Evolutionary conservation across 1,140 invertebrate genomes (phyloP).

Genomic region (Lucilia cuprina): DNA sequence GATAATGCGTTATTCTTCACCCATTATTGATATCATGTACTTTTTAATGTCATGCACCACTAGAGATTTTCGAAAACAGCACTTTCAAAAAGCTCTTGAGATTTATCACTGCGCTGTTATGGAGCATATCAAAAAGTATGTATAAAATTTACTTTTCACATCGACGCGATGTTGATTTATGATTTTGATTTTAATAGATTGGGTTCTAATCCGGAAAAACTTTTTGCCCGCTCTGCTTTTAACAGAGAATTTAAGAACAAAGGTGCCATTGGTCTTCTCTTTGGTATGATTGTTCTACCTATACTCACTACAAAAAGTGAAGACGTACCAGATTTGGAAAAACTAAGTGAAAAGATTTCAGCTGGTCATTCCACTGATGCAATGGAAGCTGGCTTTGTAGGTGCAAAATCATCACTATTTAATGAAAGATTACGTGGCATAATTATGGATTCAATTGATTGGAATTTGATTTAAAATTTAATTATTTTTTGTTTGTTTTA

Average conservation of each 20-base stretch:
- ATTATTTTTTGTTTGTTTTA: neutral
- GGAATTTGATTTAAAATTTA: slow-evolving; percentile 43
- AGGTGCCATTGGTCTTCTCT: slow-evolving; percentile 54
- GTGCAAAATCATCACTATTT: slow-evolving; percentile 42
- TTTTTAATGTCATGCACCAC: slow-evolving; percentile 68
- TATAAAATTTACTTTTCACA: neutral
- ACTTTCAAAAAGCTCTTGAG: slow-evolving; percentile 64
- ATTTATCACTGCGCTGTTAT: slow-evolving; percentile 67
- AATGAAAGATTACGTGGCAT: slow-evolving; percentile 50
- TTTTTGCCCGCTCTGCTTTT: slow-evolving; percentile 64
- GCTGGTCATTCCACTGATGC: slow-evolving; percentile 45
- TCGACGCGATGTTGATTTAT: neutral
- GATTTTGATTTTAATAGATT: slow-evolving; percentile 47
- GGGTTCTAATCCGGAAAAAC: slow-evolving; percentile 59
- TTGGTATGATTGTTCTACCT: slow-evolving; percentile 59
- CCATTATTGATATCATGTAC: slow-evolving; percentile 68
- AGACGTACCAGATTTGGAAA: slow-evolving; percentile 48
- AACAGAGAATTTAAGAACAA: slow-evolving; percentile 55
- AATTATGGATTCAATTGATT: slow-evolving; percentile 47
- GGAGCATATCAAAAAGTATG: slow-evolving; percentile 50
- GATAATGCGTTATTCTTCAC: slow-evolving; percentile 66
- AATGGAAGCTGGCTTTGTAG: slow-evolving; percentile 46
- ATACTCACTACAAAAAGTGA: slow-evolving; percentile 51
- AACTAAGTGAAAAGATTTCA: slow-evolving; percentile 46
- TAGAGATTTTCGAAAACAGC: slow-evolving; percentile 60